Conservation (phyloP, 2,888 invertebrate species). For the Perizoma affinitatum region DNA sequence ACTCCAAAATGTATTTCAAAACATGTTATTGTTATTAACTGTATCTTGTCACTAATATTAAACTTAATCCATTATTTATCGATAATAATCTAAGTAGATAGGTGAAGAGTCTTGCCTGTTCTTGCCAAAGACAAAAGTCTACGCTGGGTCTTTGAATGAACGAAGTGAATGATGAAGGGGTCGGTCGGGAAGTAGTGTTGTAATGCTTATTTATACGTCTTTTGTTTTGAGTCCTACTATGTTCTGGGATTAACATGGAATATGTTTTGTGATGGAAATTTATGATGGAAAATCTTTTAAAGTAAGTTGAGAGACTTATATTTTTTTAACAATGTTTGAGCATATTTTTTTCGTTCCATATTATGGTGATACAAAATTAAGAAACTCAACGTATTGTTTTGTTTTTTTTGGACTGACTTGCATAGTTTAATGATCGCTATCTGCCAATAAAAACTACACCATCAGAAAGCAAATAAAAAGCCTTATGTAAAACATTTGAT, state of each 20-base stretch:
- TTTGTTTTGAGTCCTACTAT: constrained; percentile 55
- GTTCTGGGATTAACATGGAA: constrained; percentile 43
- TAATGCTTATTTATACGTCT: constrained; percentile 54
- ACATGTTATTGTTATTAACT: constrained; percentile 15
- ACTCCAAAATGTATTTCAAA: background rate
- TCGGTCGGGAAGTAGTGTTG: constrained; percentile 55
- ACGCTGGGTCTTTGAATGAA: constrained; percentile 46
- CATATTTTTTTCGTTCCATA: no score
- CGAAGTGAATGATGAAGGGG: constrained; percentile 61
- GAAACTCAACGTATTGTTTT: no score
- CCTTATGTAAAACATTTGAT: constrained; percentile 26
- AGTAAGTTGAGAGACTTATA: no score
- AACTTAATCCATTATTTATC: constrained; percentile 73
- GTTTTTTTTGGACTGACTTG: no score
- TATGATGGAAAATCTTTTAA: background rate
- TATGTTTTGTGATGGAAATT: constrained; percentile 15
- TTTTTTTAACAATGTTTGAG: no score
- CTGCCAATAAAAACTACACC: constrained; percentile 21
- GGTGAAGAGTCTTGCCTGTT: constrained; percentile 60
- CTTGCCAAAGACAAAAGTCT: constrained; percentile 47
- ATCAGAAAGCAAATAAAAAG: constrained; percentile 33
- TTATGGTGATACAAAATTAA: no score
- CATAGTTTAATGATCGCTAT: constrained; percentile 2
- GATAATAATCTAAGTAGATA: constrained; percentile 72
- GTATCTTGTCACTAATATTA: constrained; percentile 48